Conservation (phyloP, 1,140 invertebrate genomes). For the Drosophila ercepeae region DNA sequence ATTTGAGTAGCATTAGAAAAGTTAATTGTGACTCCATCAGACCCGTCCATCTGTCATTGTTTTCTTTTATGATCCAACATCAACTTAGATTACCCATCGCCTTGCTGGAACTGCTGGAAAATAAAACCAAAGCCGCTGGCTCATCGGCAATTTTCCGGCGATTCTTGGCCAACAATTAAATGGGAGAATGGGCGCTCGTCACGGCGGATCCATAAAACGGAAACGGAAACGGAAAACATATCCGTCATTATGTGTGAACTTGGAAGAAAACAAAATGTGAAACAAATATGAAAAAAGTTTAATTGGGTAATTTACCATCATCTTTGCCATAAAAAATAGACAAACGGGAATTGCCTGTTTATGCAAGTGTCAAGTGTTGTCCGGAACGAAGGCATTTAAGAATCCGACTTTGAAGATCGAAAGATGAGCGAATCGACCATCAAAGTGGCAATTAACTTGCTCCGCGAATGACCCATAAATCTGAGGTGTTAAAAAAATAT, state of each 20-base stretch:
- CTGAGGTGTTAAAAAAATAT: slow-evolving; percentile 69
- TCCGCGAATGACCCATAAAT: slow-evolving; percentile 60
- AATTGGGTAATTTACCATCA: slow-evolving; percentile 73
- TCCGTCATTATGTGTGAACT: slow-evolving; percentile 54
- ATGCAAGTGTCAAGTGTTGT: slow-evolving; percentile 64
- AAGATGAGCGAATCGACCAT: slow-evolving; percentile 62
- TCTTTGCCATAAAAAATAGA: slow-evolving; percentile 65
- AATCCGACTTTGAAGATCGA: slow-evolving; percentile 24
- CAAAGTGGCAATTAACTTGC: slow-evolving; percentile 68
- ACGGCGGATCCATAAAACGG: slow-evolving; percentile 53
- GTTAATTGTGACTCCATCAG: background rate
- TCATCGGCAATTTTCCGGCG: too few relatives aligned
- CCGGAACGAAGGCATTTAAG: slow-evolving; percentile 29
- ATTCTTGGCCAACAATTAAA: slow-evolving; percentile 63
- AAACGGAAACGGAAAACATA: slow-evolving; percentile 9
- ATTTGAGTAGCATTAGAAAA: background rate
- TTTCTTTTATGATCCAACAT: slow-evolving; percentile 4
- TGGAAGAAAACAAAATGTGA: slow-evolving; percentile 58
- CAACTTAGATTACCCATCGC: slow-evolving; percentile 4
- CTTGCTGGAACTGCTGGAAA: slow-evolving; percentile 8
- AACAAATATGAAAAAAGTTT: slow-evolving; percentile 74
- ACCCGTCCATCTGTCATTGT: background rate
- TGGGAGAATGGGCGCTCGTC: slow-evolving; percentile 12
- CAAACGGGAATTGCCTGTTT: slow-evolving; percentile 50
- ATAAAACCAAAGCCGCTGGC: slow-evolving; percentile 21